phyloP scores from a whole-genome alignment of 1,140 invertebrate genomes.

The Anastatus disparis region DNA sequence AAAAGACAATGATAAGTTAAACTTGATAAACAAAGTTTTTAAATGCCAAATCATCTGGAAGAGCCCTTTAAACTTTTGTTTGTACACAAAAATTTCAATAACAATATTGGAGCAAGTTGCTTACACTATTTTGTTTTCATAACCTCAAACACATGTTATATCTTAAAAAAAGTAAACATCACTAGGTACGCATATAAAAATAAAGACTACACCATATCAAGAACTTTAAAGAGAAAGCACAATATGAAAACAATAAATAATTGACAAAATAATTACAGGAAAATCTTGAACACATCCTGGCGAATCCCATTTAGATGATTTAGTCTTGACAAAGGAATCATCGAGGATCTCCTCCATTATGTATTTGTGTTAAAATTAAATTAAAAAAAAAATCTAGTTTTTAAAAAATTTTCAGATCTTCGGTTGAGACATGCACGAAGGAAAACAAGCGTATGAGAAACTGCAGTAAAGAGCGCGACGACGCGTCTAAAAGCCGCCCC shows the following conservation, averaged over 20 bases:
- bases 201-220: too few species aligned
- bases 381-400: background rate
- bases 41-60: too few species aligned
- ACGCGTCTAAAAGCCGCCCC: too few species aligned
- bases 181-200: too few species aligned
- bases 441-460: background rate
- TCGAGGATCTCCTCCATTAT: conserved; percentile 52
- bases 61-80: too few species aligned
- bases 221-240: too few species aligned
- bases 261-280: conserved; percentile 51
- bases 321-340: conserved; percentile 50
- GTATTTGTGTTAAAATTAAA: background rate
- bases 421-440: background rate
- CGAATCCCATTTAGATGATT: conserved; percentile 45
- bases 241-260: too few species aligned
- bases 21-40: too few species aligned
- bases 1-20: too few species aligned
- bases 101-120: too few species aligned
- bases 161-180: too few species aligned
- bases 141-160: background rate
- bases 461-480: background rate
- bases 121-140: conserved; percentile 21
- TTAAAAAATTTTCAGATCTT: background rate
- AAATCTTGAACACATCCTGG: conserved; percentile 52
- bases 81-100: too few species aligned